phyloP scores from a whole-genome alignment of 2,888 invertebrate genomes.

The Phania funesta region DNA sequence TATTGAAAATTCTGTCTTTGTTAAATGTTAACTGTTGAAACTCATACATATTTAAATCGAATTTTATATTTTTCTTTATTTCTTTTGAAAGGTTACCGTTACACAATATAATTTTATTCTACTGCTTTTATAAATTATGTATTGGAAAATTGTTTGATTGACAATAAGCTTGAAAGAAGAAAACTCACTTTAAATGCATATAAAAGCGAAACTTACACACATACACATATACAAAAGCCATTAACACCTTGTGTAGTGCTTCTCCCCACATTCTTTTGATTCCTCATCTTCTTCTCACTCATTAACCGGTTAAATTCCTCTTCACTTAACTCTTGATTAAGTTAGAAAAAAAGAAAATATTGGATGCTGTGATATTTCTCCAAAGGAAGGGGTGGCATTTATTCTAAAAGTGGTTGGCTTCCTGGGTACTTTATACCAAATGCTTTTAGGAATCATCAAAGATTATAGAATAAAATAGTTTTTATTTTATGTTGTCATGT shows the following conservation, averaged over 20 bases:
- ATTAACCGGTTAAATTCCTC: conserved; percentile 29
- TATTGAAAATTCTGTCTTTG: no score
- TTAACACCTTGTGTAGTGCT: neutral
- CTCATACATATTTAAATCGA: no score
- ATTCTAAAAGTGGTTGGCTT: neutral
- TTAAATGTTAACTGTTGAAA: no score
- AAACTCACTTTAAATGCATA: neutral
- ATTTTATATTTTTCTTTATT: no score
- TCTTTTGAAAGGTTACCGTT: neutral
- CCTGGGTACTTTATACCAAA: neutral
- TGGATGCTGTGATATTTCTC: neutral
- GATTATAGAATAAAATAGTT: neutral
- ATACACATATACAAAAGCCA: neutral
- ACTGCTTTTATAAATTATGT: neutral
- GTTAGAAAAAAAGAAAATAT: conserved; percentile 3
- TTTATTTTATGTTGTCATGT: neutral
- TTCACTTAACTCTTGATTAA: conserved; percentile 54
- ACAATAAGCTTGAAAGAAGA: conserved; percentile 19
- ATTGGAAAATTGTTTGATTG: conserved; percentile 28
- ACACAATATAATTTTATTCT: neutral
- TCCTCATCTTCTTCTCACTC: neutral
- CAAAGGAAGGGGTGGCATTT: neutral
- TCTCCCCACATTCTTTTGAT: neutral
- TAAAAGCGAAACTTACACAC: neutral
- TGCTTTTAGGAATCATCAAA: neutral